phyloP scores from a whole-genome alignment of 2,888 invertebrate species.

The Chymomyza procnemis region DNA sequence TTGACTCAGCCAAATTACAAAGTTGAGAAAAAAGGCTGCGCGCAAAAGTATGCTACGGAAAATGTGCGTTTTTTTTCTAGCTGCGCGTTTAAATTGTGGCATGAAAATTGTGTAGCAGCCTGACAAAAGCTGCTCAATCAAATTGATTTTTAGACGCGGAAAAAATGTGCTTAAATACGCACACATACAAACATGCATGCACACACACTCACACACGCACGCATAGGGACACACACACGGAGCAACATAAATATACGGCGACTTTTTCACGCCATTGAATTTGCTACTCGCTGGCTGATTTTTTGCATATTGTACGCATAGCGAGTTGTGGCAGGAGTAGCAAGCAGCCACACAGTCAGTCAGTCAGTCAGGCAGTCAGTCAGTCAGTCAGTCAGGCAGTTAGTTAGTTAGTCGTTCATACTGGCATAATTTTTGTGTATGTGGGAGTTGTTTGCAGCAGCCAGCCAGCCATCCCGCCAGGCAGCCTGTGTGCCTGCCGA shows the following conservation, averaged over 20 bases:
- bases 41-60: slow-evolving; percentile 56
- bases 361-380: background rate
- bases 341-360: background rate
- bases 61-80: background rate
- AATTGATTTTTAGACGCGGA: slow-evolving; percentile 61
- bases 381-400: background rate
- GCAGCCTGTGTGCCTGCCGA: background rate
- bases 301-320: slow-evolving; percentile 62
- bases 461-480: background rate
- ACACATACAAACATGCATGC: slow-evolving; percentile 32
- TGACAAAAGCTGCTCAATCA: slow-evolving; percentile 18
- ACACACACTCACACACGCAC: background rate
- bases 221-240: background rate
- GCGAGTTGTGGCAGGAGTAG: background rate
- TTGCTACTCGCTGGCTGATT: slow-evolving; percentile 46
- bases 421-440: slow-evolving; percentile 29
- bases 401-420: too few species aligned
- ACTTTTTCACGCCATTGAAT: slow-evolving; percentile 61
- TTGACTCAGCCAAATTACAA: slow-evolving; percentile 2
- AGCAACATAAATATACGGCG: slow-evolving; percentile 20
- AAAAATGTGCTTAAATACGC: slow-evolving; percentile 37
- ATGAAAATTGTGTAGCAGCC: background rate
- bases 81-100: background rate
- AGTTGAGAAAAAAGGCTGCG: slow-evolving; percentile 28
- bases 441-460: slow-evolving; percentile 30